A percentile compares a stretch with the other conserved stretches of the same genome.
phyloP scores from a whole-genome alignment of 1,140 invertebrate genomes.

The Camponotus vicinus region DNA sequence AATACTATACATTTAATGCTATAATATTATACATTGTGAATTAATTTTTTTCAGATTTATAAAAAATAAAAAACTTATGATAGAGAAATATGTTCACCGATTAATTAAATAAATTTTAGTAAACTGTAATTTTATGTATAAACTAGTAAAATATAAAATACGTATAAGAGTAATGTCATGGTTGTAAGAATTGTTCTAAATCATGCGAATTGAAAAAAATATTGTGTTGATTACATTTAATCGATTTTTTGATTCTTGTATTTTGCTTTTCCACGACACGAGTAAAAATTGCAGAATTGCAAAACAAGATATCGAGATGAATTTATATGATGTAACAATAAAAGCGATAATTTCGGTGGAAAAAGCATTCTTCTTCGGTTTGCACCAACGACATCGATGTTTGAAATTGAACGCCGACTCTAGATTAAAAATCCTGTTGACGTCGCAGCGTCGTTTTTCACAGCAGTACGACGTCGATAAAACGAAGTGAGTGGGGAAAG shows the following conservation, averaged over 20 bases:
- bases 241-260: not conserved
- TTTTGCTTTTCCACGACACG: not conserved
- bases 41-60: not conserved
- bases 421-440: slow-evolving; percentile 65
- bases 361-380: slow-evolving; percentile 10
- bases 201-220: not conserved
- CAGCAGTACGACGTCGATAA: slow-evolving; percentile 26
- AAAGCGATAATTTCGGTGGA: slow-evolving; percentile 18
- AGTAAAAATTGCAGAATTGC: not conserved
- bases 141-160: not conserved
- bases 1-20: not conserved
- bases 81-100: not conserved
- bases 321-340: not conserved
- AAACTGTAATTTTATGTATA: not conserved
- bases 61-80: not conserved
- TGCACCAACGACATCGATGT: slow-evolving; percentile 17
- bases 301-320: not conserved
- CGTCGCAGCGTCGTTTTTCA: slow-evolving; percentile 48
- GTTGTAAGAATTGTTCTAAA: not conserved
- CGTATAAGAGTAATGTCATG: not conserved
- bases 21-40: not conserved
- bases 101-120: not conserved
- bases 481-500: slow-evolving; percentile 9
- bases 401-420: slow-evolving; percentile 44
- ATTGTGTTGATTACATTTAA: not conserved